Evolutionary conservation across 2,888 invertebrate genomes (phyloP), one percentile per base, ranked within the genome.

Genomic region (Sclerodermus sp.): DNA sequence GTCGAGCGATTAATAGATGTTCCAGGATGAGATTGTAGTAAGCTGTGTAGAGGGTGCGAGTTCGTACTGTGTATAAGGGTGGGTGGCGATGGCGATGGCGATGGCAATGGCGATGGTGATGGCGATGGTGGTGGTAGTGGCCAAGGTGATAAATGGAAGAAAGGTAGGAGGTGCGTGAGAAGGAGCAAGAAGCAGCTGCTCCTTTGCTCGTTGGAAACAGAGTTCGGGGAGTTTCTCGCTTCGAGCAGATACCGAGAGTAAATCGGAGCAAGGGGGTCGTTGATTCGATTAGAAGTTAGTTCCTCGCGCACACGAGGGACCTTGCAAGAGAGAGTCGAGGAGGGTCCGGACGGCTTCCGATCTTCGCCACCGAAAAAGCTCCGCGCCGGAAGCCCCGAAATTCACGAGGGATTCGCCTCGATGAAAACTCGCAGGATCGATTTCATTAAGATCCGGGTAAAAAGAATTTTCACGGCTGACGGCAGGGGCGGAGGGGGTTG

Each of bases 221-320:
- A 64, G 49, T 53, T 51, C 47, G 52, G 46, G 41, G 53, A 56
- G 64, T 57, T 57, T 34, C 49, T 34, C 52, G 45, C 46, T 18
- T 23, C 23, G 32, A 42, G 51, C 17, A 51, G 42, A 52, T 43
- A 44, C 45, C 42, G 59, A 13, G n/a, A 60, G 60, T 57, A 60
- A 66, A 67, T 67, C 69, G 69, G 60, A 60, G 58, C 55, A 53
- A 55, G 62, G 59, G 58, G 62, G 55, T 46, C 51, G 60, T 58
- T 69, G 69, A 68, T 67, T 69, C 67, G 68, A 68, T 68, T 68
- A 68, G 61, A 68, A 68, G 55, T 69, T 67, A 59, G 67, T 60
- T 59, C 58, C 43, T 52, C 62, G 53, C 48, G 64, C 64, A 63
- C 67, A 60, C 60, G 43, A 53, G 67, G 68, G 66, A 65, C 49